Evolutionary conservation across 2,888 invertebrate genomes (phyloP).

Genomic region (Agriopis aurantiaria): DNA sequence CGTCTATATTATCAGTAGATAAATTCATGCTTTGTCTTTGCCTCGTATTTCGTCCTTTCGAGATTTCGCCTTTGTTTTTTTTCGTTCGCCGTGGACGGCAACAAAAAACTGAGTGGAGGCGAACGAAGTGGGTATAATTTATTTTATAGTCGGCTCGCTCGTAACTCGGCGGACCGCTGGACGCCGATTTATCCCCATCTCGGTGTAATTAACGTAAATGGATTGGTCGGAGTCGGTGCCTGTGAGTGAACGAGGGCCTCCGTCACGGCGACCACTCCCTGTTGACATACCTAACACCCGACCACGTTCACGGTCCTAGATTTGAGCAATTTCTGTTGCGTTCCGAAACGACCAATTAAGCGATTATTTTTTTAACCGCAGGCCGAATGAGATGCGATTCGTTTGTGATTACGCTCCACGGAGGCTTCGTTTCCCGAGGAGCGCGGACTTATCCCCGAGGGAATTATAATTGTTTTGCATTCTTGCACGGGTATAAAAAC

Average conservation of each 20-base stretch:
- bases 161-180: constrained; percentile 85
- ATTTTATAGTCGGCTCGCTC: constrained; percentile 86
- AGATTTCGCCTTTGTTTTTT: constrained; percentile 82
- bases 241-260: constrained; percentile 61
- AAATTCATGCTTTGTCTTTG: constrained; percentile 87
- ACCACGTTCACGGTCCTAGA: constrained; percentile 46
- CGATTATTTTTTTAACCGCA: constrained; percentile 74
- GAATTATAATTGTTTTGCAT: constrained; percentile 86
- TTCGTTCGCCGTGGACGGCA: constrained; percentile 72
- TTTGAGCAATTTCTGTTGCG: constrained; percentile 45
- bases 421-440: constrained; percentile 69
- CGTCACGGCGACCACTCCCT: constrained; percentile 63
- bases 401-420: constrained; percentile 71
- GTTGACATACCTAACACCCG: constrained; percentile 54
- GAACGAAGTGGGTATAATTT: constrained; percentile 87
- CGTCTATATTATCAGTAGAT: constrained; percentile 87
- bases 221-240: constrained; percentile 79
- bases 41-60: constrained; percentile 85
- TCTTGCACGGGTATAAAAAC: constrained; percentile 85
- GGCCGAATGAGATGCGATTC: constrained; percentile 70
- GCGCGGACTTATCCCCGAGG: constrained; percentile 78
- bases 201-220: constrained; percentile 85
- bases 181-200: constrained; percentile 86
- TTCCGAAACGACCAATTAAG: constrained; percentile 69
- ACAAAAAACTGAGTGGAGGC: constrained; percentile 86